Evolutionary conservation across 2,113 vertebrate species (phyloP).

Genomic region (Agapornis roseicollis): DNA sequence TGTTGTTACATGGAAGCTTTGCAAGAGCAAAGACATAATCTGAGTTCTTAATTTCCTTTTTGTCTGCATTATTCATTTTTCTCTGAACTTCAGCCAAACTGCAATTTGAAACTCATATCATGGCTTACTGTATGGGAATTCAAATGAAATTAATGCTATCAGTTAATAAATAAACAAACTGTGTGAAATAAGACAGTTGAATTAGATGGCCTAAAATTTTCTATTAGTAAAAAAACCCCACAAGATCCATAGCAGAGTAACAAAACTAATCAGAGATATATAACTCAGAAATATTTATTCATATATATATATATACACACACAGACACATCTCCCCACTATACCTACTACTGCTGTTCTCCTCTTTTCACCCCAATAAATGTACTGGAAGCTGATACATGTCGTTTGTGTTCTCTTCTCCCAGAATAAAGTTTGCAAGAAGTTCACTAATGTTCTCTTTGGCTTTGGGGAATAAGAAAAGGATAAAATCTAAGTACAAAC

Average conservation of each 20-base stretch:
- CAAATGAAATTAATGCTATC: slow-evolving; percentile 3
- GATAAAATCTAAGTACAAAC: neutral
- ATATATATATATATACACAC: neutral
- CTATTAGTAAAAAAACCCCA: neutral
- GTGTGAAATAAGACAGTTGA: neutral
- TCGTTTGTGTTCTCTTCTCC: neutral
- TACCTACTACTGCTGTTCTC: neutral
- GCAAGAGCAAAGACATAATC: neutral
- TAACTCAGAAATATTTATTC: neutral
- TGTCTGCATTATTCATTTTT: neutral
- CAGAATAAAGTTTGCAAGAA: neutral
- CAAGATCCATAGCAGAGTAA: neutral
- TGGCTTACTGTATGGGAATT: slow-evolving; percentile 12
- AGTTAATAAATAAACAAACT: slow-evolving; percentile 7
- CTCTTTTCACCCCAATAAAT: neutral
- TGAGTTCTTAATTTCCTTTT: neutral
- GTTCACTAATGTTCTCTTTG: neutral
- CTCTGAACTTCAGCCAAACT: slow-evolving; percentile 18
- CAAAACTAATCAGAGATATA: neutral
- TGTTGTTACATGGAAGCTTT: neutral
- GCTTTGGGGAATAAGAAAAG: neutral
- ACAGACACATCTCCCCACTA: neutral
- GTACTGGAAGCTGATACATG: neutral
- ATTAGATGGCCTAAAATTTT: neutral
- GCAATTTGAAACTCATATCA: neutral